Evolutionary conservation across 2,888 invertebrate species (phyloP), one percentile per base, ranked within the genome.

Genomic region (Euproctis similis): DNA sequence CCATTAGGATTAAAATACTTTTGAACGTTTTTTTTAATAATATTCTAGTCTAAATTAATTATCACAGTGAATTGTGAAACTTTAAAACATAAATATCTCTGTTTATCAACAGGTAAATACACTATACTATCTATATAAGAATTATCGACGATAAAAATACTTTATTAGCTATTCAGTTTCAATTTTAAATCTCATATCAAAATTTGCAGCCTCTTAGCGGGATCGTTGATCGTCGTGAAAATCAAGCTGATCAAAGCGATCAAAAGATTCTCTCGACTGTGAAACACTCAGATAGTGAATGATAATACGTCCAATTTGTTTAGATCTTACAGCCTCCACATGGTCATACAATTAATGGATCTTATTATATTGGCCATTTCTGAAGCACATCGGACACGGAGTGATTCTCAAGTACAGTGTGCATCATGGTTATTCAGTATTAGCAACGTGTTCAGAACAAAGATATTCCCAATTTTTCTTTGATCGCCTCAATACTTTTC

Each of bases 251-350:
- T n/a, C 29, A 34, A 47, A 43, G 41, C 36, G 65, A 65, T 69
- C 70, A 72, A 71, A 73, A 65, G 69, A 58, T 51, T 64, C 59
- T 34, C 59, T 63, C 59, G 50, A 54, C 61, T 60, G 61, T 60
- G 61, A 53, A 53, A 55, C 66, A 58, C 59, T 54, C 49, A 42
- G 51, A 47, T 46, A 51, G 59, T 54, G 46, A 46, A 40, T 47
- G 38, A 45, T 52, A 49, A 56, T 42, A 36, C 38, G 46, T 23
- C 68, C 60, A 59, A 26, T 31, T 19, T 37, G 36, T n/a, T 10
- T 28, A 42, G 59, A 47, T 11, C 64, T 32, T 25, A 31, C n/a
- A 20, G 18, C 1, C 10, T 19, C 13, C 32, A n/a, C 8, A 2
- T 4, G 20, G 7, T 25, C 11, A 22, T 25, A 22, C 12, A 38